Conservation (phyloP, 2,888 invertebrate species). For the Unio delphinus region DNA sequence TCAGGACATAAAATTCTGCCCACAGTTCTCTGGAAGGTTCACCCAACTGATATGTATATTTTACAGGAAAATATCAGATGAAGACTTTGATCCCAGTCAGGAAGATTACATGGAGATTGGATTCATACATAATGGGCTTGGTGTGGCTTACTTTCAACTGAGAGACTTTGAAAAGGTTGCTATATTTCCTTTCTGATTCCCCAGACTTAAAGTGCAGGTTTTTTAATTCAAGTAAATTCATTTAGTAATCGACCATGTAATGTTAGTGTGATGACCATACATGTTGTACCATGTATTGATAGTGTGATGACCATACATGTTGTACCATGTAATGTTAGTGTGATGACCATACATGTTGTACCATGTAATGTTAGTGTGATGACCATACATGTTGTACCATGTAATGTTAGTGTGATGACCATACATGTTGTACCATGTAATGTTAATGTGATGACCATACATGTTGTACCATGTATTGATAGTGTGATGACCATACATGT, state of each 20-base stretch:
- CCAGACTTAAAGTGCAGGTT: background rate
- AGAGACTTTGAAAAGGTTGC: slow-evolving; percentile 42
- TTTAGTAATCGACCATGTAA: background rate
- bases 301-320: too few relatives aligned
- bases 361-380: background rate
- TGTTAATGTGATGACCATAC: too few relatives aligned
- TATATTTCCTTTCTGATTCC: background rate
- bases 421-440: too few relatives aligned
- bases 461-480: too few relatives aligned
- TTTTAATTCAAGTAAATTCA: too few relatives aligned
- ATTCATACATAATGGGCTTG: slow-evolving; percentile 44
- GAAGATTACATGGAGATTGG: slow-evolving; percentile 12
- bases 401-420: background rate
- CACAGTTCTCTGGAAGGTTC: background rate
- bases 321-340: background rate
- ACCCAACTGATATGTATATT: background rate
- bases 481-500: too few relatives aligned
- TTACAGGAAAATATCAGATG: background rate
- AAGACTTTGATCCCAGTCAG: background rate
- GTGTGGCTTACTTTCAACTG: slow-evolving; percentile 28
- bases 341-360: too few relatives aligned
- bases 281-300: too few relatives aligned
- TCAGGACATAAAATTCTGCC: too few relatives aligned
- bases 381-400: too few relatives aligned
- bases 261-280: background rate